Conservation (phyloP, 2,113 vertebrate genomes). For the Clupea harengus region DNA sequence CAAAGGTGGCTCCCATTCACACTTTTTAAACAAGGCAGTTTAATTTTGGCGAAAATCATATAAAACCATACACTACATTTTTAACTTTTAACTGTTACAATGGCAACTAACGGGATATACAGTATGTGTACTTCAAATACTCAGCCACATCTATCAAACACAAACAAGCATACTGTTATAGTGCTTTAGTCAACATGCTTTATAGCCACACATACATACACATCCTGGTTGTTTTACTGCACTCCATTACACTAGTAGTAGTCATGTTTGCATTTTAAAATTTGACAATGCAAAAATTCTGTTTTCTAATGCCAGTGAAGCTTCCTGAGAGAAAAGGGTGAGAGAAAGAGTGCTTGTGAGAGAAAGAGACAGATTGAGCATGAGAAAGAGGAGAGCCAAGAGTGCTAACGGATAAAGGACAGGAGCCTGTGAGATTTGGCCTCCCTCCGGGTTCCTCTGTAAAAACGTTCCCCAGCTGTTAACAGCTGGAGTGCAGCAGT, state of each 20-base stretch:
- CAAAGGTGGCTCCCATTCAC: too few species aligned
- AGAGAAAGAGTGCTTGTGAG: too few species aligned
- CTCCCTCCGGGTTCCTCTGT: neutral
- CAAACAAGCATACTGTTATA: neutral
- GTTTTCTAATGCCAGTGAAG: too few species aligned
- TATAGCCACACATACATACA: neutral
- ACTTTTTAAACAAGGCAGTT: too few species aligned
- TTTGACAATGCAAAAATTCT: neutral
- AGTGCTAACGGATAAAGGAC: neutral
- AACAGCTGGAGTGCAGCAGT: neutral
- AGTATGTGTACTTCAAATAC: too few species aligned
- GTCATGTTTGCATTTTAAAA: too few species aligned
- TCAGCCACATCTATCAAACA: neutral
- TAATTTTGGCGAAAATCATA: too few species aligned
- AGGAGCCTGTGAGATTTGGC: neutral
- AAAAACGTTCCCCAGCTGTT: neutral
- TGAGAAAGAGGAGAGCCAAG: neutral
- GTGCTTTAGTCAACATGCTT: neutral
- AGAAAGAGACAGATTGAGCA: neutral
- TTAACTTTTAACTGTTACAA: too few species aligned
- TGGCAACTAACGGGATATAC: too few species aligned
- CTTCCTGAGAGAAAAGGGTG: too few species aligned
- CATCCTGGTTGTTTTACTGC: neutral
- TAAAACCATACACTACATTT: too few species aligned
- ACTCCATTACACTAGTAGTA: neutral